Evolutionary conservation across 2,888 invertebrate genomes (phyloP), one percentile per base, ranked within the genome.

Genomic region (Smittia sp.): DNA sequence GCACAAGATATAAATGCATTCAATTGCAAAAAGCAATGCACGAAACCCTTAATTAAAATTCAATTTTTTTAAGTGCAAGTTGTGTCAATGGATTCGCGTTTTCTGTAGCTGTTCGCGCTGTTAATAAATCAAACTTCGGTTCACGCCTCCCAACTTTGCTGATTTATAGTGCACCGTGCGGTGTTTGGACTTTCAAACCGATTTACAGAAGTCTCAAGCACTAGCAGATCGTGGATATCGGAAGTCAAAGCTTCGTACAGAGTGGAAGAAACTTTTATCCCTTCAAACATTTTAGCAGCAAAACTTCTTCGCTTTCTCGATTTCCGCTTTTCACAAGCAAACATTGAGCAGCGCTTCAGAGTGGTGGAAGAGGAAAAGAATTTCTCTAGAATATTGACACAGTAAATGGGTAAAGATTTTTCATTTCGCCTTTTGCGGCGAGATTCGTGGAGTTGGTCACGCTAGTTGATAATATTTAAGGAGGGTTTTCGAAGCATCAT

Each of bases 331-430:
- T 63, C 27, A 27, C 9, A 13, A 27, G 63, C 24, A 62, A 22
- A 24, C 63, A 27, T 25, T 3, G 4, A 62, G 20, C 25, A 2
- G 7, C 11, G 9, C 63, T 20, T 13, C 15, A 15, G 52, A 15
- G 7, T n/a, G 52, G 52, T 15, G 52, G 4, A n/a, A n/a, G 52
- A 52, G 7, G 62, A 18, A 7, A 24, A 24, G 7, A 22, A 62
- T n/a, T 52, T 52, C 52, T 52, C 15, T 24, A 62, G 62, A 11
- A 52, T 22, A 62, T 62, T 22, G 62, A 63, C 63, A 63, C 27
- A 27, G 25, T 25, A 63, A 63, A 63, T 63, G 63, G 63, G 9
- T 22, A 58, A 58, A 58, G n/a, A n/a, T n/a, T n/a, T n/a, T n/a
- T n/a, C n/a, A n/a, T n/a, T n/a, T n/a, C n/a, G n/a, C n/a, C n/a